Evolutionary conservation across 2,888 invertebrate genomes (phyloP).

Genomic region (Candidula unifasciata): DNA sequence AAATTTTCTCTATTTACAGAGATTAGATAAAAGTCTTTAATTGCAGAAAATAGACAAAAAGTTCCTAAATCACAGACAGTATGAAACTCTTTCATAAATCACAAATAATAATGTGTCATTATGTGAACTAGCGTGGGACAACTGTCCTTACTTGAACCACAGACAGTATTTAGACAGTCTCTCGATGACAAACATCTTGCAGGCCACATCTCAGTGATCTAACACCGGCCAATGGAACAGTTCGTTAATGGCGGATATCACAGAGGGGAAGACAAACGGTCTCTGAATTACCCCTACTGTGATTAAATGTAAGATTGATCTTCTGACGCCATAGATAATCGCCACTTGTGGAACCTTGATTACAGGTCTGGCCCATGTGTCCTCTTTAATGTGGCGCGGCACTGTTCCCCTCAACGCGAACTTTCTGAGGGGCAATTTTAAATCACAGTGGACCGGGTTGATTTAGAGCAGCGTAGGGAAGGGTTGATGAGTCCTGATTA

Average conservation of each 20-base stretch:
- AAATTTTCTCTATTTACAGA: too few relatives aligned
- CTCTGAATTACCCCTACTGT: not conserved
- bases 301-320: not conserved
- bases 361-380: not conserved
- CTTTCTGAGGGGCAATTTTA: not conserved
- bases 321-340: not conserved
- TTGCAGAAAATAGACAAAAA: too few relatives aligned
- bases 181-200: too few relatives aligned
- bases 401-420: not conserved
- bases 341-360: not conserved
- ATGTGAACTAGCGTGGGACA: too few relatives aligned
- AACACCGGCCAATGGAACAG: too few relatives aligned
- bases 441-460: not conserved
- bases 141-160: too few relatives aligned
- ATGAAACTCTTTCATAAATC: too few relatives aligned
- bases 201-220: too few relatives aligned
- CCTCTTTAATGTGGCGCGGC: not conserved
- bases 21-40: too few relatives aligned
- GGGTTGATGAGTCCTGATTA: slow-evolving; percentile 21
- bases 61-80: too few relatives aligned
- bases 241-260: not conserved
- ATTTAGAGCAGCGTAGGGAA: not conserved
- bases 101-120: too few relatives aligned
- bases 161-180: too few relatives aligned
- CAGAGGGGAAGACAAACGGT: not conserved